A percentile compares a stretch with the other conserved stretches of the same genome.
phyloP scores from a whole-genome alignment of 2,888 invertebrate species.

The Melanostoma mellinum region DNA sequence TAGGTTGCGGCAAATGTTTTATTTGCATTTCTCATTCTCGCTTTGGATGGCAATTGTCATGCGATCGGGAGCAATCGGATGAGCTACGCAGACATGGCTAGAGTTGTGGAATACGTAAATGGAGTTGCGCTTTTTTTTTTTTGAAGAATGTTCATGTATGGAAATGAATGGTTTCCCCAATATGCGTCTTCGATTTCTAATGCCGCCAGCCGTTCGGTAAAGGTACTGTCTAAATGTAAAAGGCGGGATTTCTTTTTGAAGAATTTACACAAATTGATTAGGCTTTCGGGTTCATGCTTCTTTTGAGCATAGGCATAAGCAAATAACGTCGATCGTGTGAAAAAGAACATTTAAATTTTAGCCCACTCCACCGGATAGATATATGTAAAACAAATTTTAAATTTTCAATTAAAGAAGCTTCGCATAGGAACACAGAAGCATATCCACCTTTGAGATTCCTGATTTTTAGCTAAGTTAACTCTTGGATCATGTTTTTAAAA shows the following conservation, averaged over 20 bases:
- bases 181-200: not conserved
- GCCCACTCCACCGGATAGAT: not conserved
- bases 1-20: conserved; percentile 34
- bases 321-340: not conserved
- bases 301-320: not conserved
- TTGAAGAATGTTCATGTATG: not conserved
- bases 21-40: conserved; percentile 57
- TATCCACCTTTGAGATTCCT: too few species aligned
- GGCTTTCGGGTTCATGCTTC: not conserved
- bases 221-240: not conserved
- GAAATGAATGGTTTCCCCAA: conserved; percentile 11
- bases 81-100: conserved; percentile 14
- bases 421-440: too few species aligned
- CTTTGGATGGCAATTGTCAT: conserved; percentile 54
- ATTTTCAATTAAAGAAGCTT: too few species aligned
- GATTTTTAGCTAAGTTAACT: too few species aligned
- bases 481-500: too few species aligned
- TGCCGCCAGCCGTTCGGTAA: not conserved
- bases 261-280: not conserved
- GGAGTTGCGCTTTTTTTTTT: conserved; percentile 32
- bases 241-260: conserved; percentile 8
- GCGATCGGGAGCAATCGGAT: conserved; percentile 59
- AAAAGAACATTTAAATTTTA: not conserved
- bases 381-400: not conserved
- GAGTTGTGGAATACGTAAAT: conserved; percentile 27